A percentile compares a stretch with the other conserved stretches of the same genome.
These are phyloP conservation scores for Ceyx margarethae DNA, from an alignment of 2,113 vertebrate genomes.

Conservation along the genomic window DNA sequence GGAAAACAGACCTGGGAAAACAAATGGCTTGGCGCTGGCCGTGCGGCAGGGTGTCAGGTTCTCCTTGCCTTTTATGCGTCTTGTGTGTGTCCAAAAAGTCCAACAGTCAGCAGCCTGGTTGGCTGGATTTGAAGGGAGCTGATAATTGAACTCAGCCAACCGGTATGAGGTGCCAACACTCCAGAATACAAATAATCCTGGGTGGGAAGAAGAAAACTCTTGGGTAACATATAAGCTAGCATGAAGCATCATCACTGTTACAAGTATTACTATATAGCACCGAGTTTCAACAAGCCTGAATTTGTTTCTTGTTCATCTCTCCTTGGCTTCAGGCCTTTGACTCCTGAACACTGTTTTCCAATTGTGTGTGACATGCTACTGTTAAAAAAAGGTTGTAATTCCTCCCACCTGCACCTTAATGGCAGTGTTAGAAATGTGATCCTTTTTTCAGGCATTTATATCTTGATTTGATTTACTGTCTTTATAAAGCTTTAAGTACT, in stretches of 20 bases:
- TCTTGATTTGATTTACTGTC: not conserved
- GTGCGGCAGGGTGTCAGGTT: not conserved
- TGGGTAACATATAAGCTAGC: not conserved
- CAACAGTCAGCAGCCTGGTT: conserved; percentile 49
- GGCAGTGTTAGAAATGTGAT: not conserved
- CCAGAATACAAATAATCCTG: conserved; percentile 8
- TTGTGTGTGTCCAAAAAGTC: not conserved
- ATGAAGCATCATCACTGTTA: not conserved
- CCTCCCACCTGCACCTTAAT: not conserved
- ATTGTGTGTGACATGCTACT: not conserved
- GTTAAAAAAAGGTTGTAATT: not conserved
- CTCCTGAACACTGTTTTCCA: not conserved
- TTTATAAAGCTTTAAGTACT: not conserved
- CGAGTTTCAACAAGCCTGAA: not conserved
- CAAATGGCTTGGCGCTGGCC: not conserved
- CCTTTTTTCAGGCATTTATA: not conserved
- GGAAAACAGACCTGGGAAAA: not conserved
- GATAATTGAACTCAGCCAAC: conserved; percentile 56
- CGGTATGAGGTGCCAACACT: not conserved
- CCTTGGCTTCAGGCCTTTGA: not conserved
- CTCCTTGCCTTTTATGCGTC: conserved; percentile 12
- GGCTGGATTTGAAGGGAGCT: conserved; percentile 69
- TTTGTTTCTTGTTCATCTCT: conserved; percentile 15
- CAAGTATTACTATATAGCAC: not conserved
- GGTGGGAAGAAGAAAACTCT: not conserved